A percentile compares a stretch with the other conserved stretches of the same genome.
phyloP scores from a whole-genome alignment of 2,113 vertebrate species.

The Orientallactaga bullata region DNA sequence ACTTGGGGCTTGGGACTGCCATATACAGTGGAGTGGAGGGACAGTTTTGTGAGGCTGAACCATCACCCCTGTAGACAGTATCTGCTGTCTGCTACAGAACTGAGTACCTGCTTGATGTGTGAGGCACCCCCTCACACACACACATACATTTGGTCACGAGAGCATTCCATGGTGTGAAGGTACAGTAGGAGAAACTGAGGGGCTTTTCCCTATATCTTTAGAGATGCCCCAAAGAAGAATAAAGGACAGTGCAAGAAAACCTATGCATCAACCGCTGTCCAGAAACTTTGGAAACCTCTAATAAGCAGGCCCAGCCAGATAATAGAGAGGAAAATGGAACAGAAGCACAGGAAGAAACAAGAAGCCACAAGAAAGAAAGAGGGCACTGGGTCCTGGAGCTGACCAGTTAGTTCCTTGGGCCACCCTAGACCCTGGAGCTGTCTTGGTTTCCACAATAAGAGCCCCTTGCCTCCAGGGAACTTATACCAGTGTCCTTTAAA shows the following conservation, averaged over 20 bases:
- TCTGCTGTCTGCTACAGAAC: background rate
- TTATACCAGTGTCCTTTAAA: conserved; percentile 16
- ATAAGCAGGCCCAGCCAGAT: background rate
- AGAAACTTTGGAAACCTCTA: conserved; percentile 5
- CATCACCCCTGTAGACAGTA: background rate
- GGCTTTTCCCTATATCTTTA: background rate
- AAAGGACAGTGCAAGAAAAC: background rate
- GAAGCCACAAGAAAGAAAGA: conserved; percentile 26
- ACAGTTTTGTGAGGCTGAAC: background rate
- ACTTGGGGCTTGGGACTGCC: background rate
- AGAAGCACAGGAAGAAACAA: conserved; percentile 8
- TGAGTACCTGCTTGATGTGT: background rate
- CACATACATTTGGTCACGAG: background rate
- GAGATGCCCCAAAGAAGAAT: background rate
- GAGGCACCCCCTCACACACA: too few relatives aligned
- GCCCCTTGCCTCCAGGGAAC: background rate
- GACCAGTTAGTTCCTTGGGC: background rate
- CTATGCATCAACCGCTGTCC: background rate
- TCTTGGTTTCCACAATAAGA: conserved; percentile 62
- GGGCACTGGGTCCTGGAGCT: background rate
- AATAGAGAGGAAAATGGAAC: conserved; percentile 14
- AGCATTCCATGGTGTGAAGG: background rate
- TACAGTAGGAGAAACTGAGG: background rate
- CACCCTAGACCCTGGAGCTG: background rate
- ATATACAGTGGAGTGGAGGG: background rate